Base-by-base conservation (phyloP, 2,888 invertebrate genomes). In the Chrysolina haemoptera region DNA sequence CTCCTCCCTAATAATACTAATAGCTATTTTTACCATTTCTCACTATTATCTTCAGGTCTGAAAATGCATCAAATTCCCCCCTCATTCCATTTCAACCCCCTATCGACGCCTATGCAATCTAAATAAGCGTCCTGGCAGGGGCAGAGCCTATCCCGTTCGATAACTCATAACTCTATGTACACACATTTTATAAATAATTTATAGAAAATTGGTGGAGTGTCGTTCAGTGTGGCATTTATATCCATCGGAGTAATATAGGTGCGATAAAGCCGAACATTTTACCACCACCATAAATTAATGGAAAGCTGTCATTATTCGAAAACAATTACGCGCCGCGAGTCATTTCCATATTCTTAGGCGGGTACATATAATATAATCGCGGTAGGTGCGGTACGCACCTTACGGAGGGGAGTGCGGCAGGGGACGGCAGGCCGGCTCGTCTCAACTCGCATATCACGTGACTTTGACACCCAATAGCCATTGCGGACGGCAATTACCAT, bases 401-500 rank as follows among this genome's bases (percentile, higher is more conserved):
- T 66, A 43, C 35, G 35, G 55, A 65, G 55, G 18, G 65, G 46
- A 69, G 64, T 35, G 64, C 66, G 68, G 68, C 48, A 27, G 62
- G 65, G 35, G 10, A 40, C 67, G 46, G 46, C 20, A 64, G 35
- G n/a, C 16, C 69, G 46, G 46, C 22, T 62, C 74, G 74, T 73
- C 73, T 75, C 77, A 72, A 76, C 77, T 81, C 81, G 81, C 83
- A 83, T 83, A 84, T 85, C 85, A 85, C 82, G 82, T 81, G 84
- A 82, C 82, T 81, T 81, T 83, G 84, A 84, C 84, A 85, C 82
- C 84, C 83, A 85, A 85, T 84, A 83, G 82, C 84, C 80, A 80
- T 82, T 83, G 79, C 77, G 77, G 78, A 74, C 67, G 78, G 82
- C 86, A 87, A 87, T 87, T 86, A 86, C 86, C 84, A 84, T 85